phyloP scores from a whole-genome alignment of 2,113 vertebrate genomes.

The Hypomesus transpacificus region DNA sequence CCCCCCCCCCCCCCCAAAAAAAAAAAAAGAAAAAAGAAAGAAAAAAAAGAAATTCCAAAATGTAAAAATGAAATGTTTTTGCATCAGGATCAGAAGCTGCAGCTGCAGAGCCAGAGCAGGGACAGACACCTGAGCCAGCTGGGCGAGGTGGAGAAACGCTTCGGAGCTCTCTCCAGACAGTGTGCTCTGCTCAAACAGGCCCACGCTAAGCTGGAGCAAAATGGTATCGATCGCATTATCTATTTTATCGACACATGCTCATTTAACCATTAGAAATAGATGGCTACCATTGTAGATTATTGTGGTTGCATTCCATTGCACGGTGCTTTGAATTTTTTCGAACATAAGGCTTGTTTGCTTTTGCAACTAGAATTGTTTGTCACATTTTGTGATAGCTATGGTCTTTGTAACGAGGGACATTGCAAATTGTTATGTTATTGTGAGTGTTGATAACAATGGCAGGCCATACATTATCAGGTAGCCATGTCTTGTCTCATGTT shows the following conservation, averaged over 20 bases:
- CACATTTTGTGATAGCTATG: no score
- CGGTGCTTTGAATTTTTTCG: no score
- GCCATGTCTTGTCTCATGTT: conserved; percentile 16
- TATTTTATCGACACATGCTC: neutral
- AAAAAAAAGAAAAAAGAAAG: no score
- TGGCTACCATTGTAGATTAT: no score
- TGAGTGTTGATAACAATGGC: conserved; percentile 11
- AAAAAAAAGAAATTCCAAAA: no score
- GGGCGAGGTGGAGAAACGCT: conserved; percentile 85
- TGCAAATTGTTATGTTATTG: conserved; percentile 2
- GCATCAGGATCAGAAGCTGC: conserved; percentile 84
- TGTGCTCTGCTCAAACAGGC: conserved; percentile 77
- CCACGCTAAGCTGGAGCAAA: conserved; percentile 82
- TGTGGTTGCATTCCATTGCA: no score
- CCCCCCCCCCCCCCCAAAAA: no score
- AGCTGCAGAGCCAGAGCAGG: conserved; percentile 79
- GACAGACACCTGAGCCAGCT: conserved; percentile 85
- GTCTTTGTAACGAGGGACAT: neutral
- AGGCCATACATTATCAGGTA: conserved; percentile 16
- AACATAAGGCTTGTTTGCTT: no score
- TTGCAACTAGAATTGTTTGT: neutral
- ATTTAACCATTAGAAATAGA: no score
- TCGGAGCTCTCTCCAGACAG: conserved; percentile 74
- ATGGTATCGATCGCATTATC: conserved; percentile 68
- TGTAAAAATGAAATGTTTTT: neutral